phyloP scores from a whole-genome alignment of 2,113 vertebrate genomes.

The Vulpes lagopus region DNA sequence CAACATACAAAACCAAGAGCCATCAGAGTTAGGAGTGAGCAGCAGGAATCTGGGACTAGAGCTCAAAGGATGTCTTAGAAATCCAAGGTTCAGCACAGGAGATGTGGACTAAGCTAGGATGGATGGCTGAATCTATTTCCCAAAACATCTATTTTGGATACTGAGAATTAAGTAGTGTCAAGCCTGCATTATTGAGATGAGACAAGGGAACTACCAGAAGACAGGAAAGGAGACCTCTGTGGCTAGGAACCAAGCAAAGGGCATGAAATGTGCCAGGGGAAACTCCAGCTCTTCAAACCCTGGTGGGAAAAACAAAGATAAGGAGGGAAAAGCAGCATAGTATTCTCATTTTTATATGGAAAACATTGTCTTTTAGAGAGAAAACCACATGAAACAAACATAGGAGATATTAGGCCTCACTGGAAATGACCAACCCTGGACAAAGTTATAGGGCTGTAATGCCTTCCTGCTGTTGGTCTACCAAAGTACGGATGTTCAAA shows the following conservation, averaged over 20 bases:
- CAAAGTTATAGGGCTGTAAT: not conserved
- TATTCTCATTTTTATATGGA: not conserved
- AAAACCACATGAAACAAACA: not conserved
- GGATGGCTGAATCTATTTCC: not conserved
- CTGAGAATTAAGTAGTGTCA: conserved; percentile 3
- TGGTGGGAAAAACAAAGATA: not conserved
- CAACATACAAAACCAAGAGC: not conserved
- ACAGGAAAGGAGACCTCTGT: not conserved
- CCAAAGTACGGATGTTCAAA: not conserved
- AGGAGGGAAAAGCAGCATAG: not conserved
- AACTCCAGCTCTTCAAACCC: not conserved
- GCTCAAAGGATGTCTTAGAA: not conserved
- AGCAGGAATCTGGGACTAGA: not conserved
- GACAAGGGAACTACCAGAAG: not conserved
- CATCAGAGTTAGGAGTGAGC: not conserved
- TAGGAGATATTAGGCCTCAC: not conserved
- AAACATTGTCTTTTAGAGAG: not conserved
- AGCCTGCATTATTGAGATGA: not conserved
- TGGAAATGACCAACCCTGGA: not conserved
- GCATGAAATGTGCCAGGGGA: not conserved
- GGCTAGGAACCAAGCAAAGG: not conserved
- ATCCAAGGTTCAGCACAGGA: not conserved
- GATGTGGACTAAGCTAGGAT: not conserved
- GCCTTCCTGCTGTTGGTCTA: not conserved
- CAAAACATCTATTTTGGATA: not conserved